Conservation (phyloP, 2,888 invertebrate species). For the Celastrina argiolus region DNA sequence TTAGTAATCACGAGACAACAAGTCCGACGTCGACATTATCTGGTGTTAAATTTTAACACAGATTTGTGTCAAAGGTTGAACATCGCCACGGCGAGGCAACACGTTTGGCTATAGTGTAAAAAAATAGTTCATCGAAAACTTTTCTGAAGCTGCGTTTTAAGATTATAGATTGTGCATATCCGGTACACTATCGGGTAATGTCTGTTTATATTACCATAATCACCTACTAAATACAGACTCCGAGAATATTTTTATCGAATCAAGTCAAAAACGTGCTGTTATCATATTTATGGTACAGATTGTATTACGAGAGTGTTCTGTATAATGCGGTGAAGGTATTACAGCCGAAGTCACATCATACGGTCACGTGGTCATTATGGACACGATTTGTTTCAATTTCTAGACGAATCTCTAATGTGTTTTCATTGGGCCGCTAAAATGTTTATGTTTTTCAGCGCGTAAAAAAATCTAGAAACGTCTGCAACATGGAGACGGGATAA, state of each 20-base stretch:
- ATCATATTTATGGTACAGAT: background rate
- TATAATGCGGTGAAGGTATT: slow-evolving; percentile 19
- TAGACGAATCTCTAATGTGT: slow-evolving; percentile 32
- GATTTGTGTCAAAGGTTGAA: no score
- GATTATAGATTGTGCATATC: no score
- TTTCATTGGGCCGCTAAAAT: slow-evolving; percentile 29
- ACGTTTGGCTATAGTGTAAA: no score
- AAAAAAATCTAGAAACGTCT: slow-evolving; percentile 2
- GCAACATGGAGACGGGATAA: no score
- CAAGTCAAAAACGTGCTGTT: background rate
- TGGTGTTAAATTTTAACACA: no score
- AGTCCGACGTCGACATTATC: no score
- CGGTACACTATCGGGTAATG: no score
- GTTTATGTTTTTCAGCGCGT: background rate
- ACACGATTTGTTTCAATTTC: slow-evolving; percentile 39
- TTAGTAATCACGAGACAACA: no score
- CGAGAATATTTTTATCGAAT: background rate
- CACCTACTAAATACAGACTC: background rate
- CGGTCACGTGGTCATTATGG: slow-evolving; percentile 43
- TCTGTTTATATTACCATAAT: no score
- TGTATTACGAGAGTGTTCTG: background rate
- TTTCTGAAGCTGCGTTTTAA: no score
- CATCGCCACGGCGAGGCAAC: no score
- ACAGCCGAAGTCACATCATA: slow-evolving; percentile 30
- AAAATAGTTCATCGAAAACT: no score